Percentiles rank a stretch among this genome's conserved stretches.
Evolutionary conservation across 2,113 vertebrate genomes (phyloP).

Genomic region (Anas platyrhynchos): DNA sequence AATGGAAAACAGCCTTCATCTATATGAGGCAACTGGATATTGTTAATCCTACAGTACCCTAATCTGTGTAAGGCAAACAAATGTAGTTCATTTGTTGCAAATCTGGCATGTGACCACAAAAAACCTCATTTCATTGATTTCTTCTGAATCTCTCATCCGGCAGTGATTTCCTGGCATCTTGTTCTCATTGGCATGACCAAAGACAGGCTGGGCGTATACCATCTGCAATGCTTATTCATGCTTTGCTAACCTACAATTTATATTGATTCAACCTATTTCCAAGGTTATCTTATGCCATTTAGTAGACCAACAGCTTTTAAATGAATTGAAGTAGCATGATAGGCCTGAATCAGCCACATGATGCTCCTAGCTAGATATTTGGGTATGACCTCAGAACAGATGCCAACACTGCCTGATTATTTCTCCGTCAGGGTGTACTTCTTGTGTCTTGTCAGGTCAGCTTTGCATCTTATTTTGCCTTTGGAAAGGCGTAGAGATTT

Average conservation of each 20-base stretch:
- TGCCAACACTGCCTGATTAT: neutral
- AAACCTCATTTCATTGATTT: neutral
- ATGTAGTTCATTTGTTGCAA: neutral
- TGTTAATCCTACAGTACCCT: neutral
- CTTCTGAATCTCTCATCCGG: neutral
- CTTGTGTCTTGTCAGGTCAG: neutral
- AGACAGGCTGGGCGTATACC: neutral
- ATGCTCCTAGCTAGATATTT: neutral
- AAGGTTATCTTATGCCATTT: neutral
- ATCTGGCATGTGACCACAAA: neutral
- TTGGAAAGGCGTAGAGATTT: neutral
- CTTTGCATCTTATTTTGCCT: neutral
- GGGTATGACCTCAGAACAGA: neutral
- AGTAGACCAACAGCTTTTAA: neutral
- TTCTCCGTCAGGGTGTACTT: neutral
- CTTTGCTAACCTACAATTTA: neutral
- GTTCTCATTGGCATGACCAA: neutral
- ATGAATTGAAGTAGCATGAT: neutral
- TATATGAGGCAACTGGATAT: neutral
- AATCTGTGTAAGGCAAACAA: neutral
- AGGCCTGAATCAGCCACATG: neutral
- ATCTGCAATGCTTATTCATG: neutral
- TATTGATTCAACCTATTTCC: neutral
- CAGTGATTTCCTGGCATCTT: neutral
- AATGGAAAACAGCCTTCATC: neutral